Conservation (phyloP, 2,797 vertebrate genomes). For the Enteromius argenteus region DNA sequence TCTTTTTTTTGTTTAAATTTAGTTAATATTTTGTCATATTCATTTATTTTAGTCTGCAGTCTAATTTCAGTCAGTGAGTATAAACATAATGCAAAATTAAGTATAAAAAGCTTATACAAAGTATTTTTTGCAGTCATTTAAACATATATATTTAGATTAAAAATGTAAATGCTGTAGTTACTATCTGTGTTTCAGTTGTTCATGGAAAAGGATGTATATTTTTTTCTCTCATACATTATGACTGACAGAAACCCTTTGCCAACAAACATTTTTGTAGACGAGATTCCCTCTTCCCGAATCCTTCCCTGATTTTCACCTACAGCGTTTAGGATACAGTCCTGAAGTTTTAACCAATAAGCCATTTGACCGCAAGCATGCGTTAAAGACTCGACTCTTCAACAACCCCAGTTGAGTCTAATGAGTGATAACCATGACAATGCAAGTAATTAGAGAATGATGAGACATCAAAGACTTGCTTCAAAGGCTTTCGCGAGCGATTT, state of each 20-base stretch:
- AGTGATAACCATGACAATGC: slow-evolving; percentile 54
- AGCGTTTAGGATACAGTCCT: too few species aligned
- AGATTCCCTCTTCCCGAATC: background rate
- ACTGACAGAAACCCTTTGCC: background rate
- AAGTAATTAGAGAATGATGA: slow-evolving; percentile 47
- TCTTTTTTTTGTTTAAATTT: background rate
- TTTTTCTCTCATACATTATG: background rate
- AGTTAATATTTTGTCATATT: background rate
- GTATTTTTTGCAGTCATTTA: background rate
- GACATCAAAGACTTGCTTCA: slow-evolving; percentile 57
- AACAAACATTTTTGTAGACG: background rate
- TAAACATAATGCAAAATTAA: background rate
- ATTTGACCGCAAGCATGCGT: background rate
- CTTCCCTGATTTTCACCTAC: background rate
- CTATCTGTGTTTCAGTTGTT: background rate
- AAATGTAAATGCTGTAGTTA: background rate
- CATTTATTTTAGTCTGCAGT: background rate
- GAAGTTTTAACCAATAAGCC: background rate
- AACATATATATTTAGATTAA: background rate
- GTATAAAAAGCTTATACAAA: background rate
- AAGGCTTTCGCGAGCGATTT: slow-evolving; percentile 48
- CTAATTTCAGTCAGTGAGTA: background rate
- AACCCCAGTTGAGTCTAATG: slow-evolving; percentile 29
- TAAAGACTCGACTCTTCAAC: slow-evolving; percentile 11
- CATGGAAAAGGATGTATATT: background rate